Evolutionary conservation across 2,797 vertebrate genomes (phyloP).

Genomic region (Choloepus didactylus): DNA sequence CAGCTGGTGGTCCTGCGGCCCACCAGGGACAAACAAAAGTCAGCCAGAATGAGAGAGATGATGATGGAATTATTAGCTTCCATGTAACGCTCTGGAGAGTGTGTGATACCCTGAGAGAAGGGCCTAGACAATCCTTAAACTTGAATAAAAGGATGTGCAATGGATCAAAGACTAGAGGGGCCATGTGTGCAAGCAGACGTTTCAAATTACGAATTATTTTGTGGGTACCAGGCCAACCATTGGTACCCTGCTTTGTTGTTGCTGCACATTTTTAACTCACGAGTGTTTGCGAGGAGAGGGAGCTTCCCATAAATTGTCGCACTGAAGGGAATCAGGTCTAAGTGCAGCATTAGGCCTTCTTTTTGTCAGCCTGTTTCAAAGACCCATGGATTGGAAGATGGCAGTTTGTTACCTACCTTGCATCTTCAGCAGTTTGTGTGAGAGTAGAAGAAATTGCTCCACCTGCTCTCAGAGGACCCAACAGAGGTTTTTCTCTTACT

Average conservation of each 20-base stretch:
- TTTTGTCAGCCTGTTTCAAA: background rate
- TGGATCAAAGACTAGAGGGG: background rate
- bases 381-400: background rate
- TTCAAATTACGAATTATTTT: slow-evolving; percentile 11
- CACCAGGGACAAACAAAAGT: background rate
- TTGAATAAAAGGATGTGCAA: background rate
- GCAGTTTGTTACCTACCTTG: background rate
- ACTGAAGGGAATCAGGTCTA: background rate
- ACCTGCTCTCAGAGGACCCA: background rate
- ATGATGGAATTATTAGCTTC: background rate
- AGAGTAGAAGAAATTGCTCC: background rate
- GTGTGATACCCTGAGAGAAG: background rate
- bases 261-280: background rate
- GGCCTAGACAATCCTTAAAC: background rate
- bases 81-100: background rate
- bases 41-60: background rate
- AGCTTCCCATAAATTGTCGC: background rate
- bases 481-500: background rate
- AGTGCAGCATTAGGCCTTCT: background rate
- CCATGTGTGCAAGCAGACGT: background rate
- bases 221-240: background rate
- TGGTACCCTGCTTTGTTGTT: background rate
- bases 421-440: background rate
- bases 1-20: background rate
- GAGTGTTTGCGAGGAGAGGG: background rate